phyloP scores from a whole-genome alignment of 2,113 vertebrate genomes.

The Riparia riparia region DNA sequence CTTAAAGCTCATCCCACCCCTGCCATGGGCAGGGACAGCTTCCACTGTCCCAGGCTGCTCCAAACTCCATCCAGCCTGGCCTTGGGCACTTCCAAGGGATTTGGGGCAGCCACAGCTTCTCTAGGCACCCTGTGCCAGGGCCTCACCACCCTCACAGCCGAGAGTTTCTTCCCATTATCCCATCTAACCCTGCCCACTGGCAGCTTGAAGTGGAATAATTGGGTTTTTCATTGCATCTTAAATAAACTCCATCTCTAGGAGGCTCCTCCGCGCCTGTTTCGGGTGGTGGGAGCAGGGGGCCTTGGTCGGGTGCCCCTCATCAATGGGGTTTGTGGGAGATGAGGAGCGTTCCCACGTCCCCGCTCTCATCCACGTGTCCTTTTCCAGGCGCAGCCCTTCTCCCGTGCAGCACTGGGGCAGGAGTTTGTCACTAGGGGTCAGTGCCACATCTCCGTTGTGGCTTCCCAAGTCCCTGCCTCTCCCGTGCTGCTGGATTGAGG shows the following conservation, averaged over 20 bases:
- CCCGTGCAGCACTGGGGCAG: neutral
- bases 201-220: neutral
- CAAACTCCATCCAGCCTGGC: fast-evolving
- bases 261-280: fast-evolving
- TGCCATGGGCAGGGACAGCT: neutral
- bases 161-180: neutral
- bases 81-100: neutral
- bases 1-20: neutral
- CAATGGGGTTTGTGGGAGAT: neutral
- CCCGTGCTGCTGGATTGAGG: neutral
- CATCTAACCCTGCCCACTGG: neutral
- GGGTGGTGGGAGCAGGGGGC: neutral
- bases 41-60: fast-evolving
- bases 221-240: neutral
- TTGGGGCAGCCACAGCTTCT: neutral
- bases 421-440: conserved; percentile 63
- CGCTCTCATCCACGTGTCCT: fast-evolving
- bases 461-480: neutral
- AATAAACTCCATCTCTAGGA: neutral
- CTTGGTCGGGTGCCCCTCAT: too few relatives aligned
- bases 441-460: conserved; percentile 37
- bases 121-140: neutral
- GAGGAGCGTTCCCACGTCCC: fast-evolving
- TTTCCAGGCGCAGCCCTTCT: fast-evolving
- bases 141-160: fast-evolving